Conservation (phyloP, 1,140 invertebrate species). For the Heliothis virescens region DNA sequence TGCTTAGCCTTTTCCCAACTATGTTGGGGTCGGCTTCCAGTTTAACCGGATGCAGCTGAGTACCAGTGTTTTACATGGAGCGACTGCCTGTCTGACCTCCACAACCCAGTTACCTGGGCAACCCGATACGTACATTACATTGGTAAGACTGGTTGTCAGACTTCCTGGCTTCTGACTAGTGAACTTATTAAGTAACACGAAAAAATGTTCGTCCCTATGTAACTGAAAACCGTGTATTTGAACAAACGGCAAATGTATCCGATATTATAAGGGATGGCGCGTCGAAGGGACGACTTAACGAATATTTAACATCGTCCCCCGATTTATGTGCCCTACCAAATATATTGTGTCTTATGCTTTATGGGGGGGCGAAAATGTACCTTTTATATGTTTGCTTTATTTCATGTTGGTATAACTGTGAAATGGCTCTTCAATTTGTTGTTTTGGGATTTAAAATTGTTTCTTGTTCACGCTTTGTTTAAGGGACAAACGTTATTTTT, state of each 20-base stretch:
- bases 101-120: too few relatives aligned
- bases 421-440: too few relatives aligned
- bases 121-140: too few relatives aligned
- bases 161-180: too few relatives aligned
- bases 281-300: slow-evolving; percentile 64
- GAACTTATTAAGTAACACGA: too few relatives aligned
- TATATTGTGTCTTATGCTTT: slow-evolving; percentile 62
- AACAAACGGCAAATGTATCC: slow-evolving; percentile 58
- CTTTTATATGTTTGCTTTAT: slow-evolving; percentile 21
- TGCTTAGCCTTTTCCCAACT: too few relatives aligned
- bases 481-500: neutral
- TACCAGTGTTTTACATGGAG: too few relatives aligned
- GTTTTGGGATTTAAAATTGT: too few relatives aligned
- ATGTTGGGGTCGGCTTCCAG: too few relatives aligned
- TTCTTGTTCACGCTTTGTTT: neutral
- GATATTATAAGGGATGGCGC: slow-evolving; percentile 70
- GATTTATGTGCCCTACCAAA: slow-evolving; percentile 63
- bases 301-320: slow-evolving; percentile 68
- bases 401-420: slow-evolving; percentile 23
- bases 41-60: too few relatives aligned
- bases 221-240: neutral
- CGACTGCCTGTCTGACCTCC: too few relatives aligned
- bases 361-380: slow-evolving; percentile 25
- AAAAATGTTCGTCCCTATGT: neutral
- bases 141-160: too few relatives aligned